Evolutionary conservation across 2,888 invertebrate genomes (phyloP), one percentile per base, ranked within the genome.

Genomic region (Cactoblastis cactorum): DNA sequence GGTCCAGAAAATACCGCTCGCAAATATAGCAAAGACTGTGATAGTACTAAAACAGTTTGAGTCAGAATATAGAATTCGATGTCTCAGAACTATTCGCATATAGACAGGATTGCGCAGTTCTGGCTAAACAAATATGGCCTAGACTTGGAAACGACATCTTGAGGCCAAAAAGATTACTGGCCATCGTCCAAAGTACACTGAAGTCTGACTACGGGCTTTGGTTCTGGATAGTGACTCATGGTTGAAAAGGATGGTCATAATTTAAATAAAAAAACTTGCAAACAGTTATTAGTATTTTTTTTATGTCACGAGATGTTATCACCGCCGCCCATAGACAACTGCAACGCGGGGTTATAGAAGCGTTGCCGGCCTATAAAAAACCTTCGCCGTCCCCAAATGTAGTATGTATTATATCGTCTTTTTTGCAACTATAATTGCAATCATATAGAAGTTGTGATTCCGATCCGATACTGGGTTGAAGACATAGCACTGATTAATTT

Each of bases 141-240:
- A 61, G 67, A 84, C 80, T 85, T 83, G 72, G 56, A 69, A 84
- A 85, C 76, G 76, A 78, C 80, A 81, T 88, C 88, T 88, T 87
- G 78, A 84, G 75, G 88, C 88, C 88, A 89, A 88, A 87, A 88
- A 88, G 86, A 81, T 79, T 77, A 52, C 80, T 88, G 88, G 89
- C 82, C 62, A 60, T 45, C 62, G 62, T 75, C 88, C 89, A 89
- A 87, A 83, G 80, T 83, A 74, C 75, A 67, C 65, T 60, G 59
- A 79, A 75, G 78, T 78, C 73, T 74, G 67, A 61, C 67, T 68
- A 60, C 59, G 61, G n/a, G 68, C 74, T 62, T 64, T 65, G 62
- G 66, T 61, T 63, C 63, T 67, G 59, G 37, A 37, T 51, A 47
- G 62, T 54, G 64, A 77, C 74, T 79, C 63, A 82, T 69, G 38